These are phyloP conservation scores for Fulmarus glacialis DNA, from an alignment of 2,113 vertebrate species.

Conservation along the genomic window DNA sequence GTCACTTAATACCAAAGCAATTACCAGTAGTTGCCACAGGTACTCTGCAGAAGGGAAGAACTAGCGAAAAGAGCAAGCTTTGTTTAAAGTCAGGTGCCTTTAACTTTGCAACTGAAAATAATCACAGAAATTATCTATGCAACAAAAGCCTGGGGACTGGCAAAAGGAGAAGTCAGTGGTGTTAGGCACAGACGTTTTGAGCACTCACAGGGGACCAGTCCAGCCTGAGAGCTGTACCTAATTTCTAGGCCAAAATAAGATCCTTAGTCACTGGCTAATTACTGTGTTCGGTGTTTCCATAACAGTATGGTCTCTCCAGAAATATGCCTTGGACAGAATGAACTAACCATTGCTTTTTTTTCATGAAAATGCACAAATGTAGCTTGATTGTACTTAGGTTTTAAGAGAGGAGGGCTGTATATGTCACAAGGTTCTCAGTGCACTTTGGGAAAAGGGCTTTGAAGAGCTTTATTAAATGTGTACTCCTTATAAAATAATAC, in stretches of 20 bases:
- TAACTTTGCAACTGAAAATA: background rate
- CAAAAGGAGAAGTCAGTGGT: background rate
- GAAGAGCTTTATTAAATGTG: background rate
- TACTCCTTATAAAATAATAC: background rate
- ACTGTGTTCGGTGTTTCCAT: accelerated
- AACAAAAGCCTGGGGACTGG: background rate
- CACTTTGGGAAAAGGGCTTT: background rate
- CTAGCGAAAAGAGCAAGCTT: background rate
- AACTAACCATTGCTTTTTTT: background rate
- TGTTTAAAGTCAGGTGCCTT: background rate
- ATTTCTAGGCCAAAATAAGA: background rate
- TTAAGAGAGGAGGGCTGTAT: background rate
- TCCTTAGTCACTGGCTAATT: background rate
- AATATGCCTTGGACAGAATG: background rate
- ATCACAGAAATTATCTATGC: background rate
- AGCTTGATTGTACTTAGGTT: background rate
- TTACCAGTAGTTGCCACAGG: background rate
- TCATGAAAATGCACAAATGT: background rate
- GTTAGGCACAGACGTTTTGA: background rate
- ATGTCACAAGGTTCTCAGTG: background rate
- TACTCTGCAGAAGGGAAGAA: background rate
- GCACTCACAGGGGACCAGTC: accelerated
- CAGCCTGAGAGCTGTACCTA: background rate
- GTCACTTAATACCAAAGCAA: background rate
- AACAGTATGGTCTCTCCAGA: background rate